Conservation (phyloP, 2,888 invertebrate genomes). For the Patella ulyssiponensis region DNA sequence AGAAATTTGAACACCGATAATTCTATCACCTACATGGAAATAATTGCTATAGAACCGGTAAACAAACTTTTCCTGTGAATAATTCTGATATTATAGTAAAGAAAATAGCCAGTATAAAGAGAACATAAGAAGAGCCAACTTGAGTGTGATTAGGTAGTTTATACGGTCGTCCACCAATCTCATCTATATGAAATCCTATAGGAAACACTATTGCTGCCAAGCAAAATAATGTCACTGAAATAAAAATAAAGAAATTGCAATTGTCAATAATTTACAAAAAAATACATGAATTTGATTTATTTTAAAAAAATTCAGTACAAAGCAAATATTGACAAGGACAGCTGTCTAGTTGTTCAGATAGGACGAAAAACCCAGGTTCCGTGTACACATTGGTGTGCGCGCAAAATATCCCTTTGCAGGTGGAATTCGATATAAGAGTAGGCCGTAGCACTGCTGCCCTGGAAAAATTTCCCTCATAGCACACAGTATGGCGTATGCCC, state of each 20-base stretch:
- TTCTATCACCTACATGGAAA: too few species aligned
- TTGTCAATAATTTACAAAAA: not conserved
- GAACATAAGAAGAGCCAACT: conserved; percentile 40
- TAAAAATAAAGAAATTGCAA: conserved; percentile 10
- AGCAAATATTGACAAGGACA: not conserved
- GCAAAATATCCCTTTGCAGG: too few species aligned
- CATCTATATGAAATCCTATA: conserved; percentile 38
- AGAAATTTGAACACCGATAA: too few species aligned
- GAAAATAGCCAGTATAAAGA: conserved; percentile 41
- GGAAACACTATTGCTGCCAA: conserved; percentile 40
- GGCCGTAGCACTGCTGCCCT: too few species aligned
- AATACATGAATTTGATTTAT: not conserved
- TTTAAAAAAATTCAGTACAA: too few species aligned
- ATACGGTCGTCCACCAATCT: conserved; percentile 39
- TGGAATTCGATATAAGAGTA: too few species aligned
- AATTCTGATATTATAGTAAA: conserved; percentile 41
- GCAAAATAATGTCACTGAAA: conserved; percentile 39
- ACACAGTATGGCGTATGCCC: too few species aligned
- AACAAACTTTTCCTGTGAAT: conserved; percentile 38
- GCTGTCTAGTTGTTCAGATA: not conserved
- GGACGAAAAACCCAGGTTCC: too few species aligned
- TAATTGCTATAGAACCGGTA: conserved; percentile 24
- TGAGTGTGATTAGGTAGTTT: conserved; percentile 40
- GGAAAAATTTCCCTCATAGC: too few species aligned
- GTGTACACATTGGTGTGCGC: too few species aligned